Percentiles rank a stretch among this genome's conserved stretches.
These are phyloP conservation scores for Drosophila borealis DNA, from an alignment of 2,888 invertebrate genomes.

Conservation along the genomic window DNA sequence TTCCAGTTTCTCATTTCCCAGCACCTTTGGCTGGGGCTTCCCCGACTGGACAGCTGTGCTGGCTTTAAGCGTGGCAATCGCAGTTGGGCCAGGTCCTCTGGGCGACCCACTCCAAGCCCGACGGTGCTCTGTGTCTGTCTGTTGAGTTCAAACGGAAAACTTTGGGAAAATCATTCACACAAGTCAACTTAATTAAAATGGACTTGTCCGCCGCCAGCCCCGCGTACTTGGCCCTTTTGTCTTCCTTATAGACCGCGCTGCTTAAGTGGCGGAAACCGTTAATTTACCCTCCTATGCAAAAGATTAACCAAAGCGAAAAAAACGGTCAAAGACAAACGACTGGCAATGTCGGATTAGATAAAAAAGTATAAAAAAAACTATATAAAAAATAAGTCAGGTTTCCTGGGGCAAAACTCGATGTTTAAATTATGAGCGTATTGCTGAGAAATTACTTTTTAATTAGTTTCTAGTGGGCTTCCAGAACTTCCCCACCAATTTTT, in stretches of 20 bases:
- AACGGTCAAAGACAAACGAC: constrained; percentile 8
- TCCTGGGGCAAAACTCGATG: constrained; percentile 7
- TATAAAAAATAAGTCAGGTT: constrained; percentile 19
- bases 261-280: constrained; percentile 54
- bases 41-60: constrained; percentile 31
- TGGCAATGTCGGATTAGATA: constrained; percentile 7
- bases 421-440: constrained; percentile 40
- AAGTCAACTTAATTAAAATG: constrained; percentile 67
- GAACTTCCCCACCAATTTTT: constrained; percentile 7
- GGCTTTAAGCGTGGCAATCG: constrained; percentile 19
- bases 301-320: constrained; percentile 13
- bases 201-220: constrained; percentile 30
- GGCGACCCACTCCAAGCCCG: constrained; percentile 8
- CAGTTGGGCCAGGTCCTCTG: constrained; percentile 21
- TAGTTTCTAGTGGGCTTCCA: constrained; percentile 51
- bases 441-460: constrained; percentile 69
- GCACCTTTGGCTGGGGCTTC: constrained; percentile 19
- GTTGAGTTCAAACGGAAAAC: constrained; percentile 34
- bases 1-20: constrained; percentile 14
- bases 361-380: constrained; percentile 13
- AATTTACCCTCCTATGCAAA: constrained; percentile 31
- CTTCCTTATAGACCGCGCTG: constrained; percentile 19
- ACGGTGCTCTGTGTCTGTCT: constrained; percentile 2
- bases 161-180: constrained; percentile 47
- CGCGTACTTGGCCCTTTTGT: constrained; percentile 20